These are phyloP conservation scores for Chaetodon trifasciatus DNA, from an alignment of 2,797 vertebrate species.

Conservation along the genomic window DNA sequence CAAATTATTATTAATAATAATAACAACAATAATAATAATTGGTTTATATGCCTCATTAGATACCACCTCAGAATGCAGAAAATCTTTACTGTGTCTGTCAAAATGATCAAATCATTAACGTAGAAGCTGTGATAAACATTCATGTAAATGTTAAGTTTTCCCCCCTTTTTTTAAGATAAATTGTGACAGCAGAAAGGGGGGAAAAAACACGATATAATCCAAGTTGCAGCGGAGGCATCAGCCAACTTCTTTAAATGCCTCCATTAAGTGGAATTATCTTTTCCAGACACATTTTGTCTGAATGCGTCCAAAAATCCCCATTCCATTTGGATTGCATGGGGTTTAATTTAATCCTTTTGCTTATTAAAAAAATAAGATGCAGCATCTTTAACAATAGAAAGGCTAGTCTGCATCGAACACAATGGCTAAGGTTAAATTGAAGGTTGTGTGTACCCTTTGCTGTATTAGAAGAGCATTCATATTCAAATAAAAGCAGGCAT, in stretches of 20 bases:
- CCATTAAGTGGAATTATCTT: slow-evolving; percentile 89
- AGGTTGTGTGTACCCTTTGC: slow-evolving; percentile 85
- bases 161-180: slow-evolving; percentile 51
- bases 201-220: slow-evolving; percentile 69
- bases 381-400: slow-evolving; percentile 86
- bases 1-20: slow-evolving; percentile 11
- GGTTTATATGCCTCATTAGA: slow-evolving; percentile 5
- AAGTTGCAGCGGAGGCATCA: slow-evolving; percentile 78
- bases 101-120: slow-evolving; percentile 6
- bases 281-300: slow-evolving; percentile 86
- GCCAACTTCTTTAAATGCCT: slow-evolving; percentile 86
- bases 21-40: slow-evolving; percentile 15
- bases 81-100: slow-evolving; percentile 12
- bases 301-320: slow-evolving; percentile 85
- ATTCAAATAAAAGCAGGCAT: slow-evolving; percentile 81
- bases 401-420: slow-evolving; percentile 81
- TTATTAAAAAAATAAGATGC: slow-evolving; percentile 86
- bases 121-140: slow-evolving; percentile 45
- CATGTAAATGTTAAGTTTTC: slow-evolving; percentile 46
- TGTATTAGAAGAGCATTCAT: slow-evolving; percentile 81
- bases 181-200: slow-evolving; percentile 45
- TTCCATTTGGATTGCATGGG: slow-evolving; percentile 86
- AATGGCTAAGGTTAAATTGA: slow-evolving; percentile 89
- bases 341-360: slow-evolving; percentile 88
- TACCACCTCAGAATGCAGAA: neutral